phyloP scores from a whole-genome alignment of 1,140 invertebrate genomes.

The Drosophila triauraria region DNA sequence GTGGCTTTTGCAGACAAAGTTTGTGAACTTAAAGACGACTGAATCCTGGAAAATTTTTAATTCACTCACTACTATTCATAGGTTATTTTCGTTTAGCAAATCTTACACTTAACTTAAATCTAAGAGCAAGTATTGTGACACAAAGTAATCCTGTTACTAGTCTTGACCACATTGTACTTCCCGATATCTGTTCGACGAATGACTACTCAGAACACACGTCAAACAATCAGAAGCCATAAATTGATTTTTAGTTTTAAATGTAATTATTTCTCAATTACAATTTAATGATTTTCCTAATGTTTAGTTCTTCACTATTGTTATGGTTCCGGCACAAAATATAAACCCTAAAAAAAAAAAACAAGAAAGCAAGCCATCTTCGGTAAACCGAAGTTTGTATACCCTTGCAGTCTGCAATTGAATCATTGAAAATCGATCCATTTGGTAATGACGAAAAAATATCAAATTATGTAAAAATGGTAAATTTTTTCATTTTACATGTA shows the following conservation, averaged over 20 bases:
- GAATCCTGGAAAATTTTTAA: neutral
- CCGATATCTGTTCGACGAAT: neutral
- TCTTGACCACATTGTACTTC: neutral
- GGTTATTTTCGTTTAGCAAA: neutral
- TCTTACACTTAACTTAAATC: neutral
- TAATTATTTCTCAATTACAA: neutral
- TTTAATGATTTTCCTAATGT: neutral
- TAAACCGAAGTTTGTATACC: no score
- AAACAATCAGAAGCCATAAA: neutral
- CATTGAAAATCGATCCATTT: no score
- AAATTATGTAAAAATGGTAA: no score
- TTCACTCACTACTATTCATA: neutral
- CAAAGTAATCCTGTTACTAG: neutral
- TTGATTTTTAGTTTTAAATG: neutral
- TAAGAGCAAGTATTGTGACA: neutral
- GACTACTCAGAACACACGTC: neutral
- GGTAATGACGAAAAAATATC: no score
- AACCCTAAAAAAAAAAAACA: no score
- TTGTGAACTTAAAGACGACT: constrained; percentile 6
- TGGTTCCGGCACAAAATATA: no score
- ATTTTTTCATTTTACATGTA: no score
- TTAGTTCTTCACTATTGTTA: neutral
- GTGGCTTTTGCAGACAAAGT: constrained; percentile 12
- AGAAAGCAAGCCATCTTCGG: no score
- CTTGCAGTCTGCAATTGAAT: no score